Conservation (phyloP, 1,140 invertebrate species). For the Diuraphis noxia region DNA sequence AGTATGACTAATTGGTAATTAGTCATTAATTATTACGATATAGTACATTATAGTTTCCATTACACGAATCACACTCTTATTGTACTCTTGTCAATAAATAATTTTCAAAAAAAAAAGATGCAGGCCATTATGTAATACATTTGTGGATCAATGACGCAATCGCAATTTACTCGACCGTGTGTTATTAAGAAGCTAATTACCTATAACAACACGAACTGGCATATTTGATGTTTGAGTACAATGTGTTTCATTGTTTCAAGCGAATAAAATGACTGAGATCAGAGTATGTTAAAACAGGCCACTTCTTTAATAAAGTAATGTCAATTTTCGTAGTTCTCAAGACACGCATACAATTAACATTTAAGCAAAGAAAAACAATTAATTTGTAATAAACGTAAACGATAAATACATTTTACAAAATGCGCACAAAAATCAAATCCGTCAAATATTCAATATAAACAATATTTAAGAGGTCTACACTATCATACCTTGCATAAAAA, state of each 20-base stretch:
- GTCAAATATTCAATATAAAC: background rate
- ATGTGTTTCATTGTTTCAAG: background rate
- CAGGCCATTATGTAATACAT: background rate
- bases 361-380: background rate
- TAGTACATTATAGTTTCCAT: background rate
- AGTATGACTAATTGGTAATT: background rate
- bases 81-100: background rate
- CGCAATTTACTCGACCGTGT: background rate
- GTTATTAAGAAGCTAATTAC: no score
- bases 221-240: background rate
- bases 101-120: background rate
- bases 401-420: background rate
- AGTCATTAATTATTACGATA: background rate
- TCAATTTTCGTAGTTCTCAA: background rate
- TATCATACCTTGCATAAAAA: background rate
- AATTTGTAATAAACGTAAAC: background rate
- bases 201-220: background rate
- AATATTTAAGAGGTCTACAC: background rate
- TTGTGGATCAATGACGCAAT: background rate
- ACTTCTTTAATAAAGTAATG: background rate
- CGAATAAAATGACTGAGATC: background rate
- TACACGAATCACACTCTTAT: background rate
- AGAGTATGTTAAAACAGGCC: background rate
- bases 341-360: background rate
- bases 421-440: background rate